Percentiles rank a stretch among this genome's conserved stretches.
phyloP scores from a whole-genome alignment of 2,888 invertebrate species.

The Oscheius myriophilus region DNA sequence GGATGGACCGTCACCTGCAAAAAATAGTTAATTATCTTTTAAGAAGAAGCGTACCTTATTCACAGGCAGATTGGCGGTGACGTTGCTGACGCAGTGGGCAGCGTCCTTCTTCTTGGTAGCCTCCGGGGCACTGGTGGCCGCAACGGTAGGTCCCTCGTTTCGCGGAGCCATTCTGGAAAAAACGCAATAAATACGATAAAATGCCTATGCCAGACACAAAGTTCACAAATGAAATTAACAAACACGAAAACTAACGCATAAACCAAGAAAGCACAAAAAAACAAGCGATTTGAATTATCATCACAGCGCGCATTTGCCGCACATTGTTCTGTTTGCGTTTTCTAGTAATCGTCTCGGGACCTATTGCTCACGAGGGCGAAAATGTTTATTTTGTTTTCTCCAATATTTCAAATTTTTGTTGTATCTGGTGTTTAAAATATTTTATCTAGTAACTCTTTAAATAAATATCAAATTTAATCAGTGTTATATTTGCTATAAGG shows the following conservation, averaged over 20 bases:
- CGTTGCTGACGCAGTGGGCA: conserved; percentile 53
- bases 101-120: conserved; percentile 46
- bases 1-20: conserved; percentile 96
- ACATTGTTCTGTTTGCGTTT: too few species aligned
- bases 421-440: too few species aligned
- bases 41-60: conserved; percentile 51
- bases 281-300: background rate
- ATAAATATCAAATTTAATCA: too few species aligned
- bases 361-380: background rate
- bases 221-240: too few species aligned
- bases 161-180: conserved; percentile 38
- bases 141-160: conserved; percentile 30
- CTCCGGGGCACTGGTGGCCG: conserved; percentile 32
- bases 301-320: background rate
- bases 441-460: too few species aligned
- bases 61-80: conserved; percentile 67
- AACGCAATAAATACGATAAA: background rate
- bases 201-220: background rate
- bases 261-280: background rate
- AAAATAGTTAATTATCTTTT: background rate
- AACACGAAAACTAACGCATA: background rate
- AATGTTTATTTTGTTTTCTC: too few species aligned
- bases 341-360: background rate
- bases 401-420: too few species aligned
- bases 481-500: too few species aligned